These are phyloP conservation scores for Trachythela sp. DNA, from an alignment of 64 coral and sea anemone genomes.

Conservation along the genomic window DNA sequence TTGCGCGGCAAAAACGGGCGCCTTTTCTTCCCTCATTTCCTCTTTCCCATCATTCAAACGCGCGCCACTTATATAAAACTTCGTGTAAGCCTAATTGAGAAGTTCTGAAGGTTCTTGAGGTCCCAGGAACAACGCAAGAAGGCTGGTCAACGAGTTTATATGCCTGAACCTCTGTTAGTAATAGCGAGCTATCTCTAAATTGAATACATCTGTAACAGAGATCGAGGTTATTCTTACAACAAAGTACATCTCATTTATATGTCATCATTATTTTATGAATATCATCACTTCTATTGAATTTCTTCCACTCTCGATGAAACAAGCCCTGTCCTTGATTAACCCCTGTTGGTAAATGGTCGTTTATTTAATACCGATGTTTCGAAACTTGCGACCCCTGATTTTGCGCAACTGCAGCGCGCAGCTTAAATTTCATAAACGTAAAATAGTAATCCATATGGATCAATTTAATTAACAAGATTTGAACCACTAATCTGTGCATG, in stretches of 20 bases:
- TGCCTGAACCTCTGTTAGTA: too few relatives aligned
- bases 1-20: too few relatives aligned
- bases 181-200: too few relatives aligned
- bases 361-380: background rate
- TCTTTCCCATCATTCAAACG: too few relatives aligned
- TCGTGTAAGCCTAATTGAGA: too few relatives aligned
- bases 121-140: too few relatives aligned
- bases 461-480: background rate
- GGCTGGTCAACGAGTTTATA: too few relatives aligned
- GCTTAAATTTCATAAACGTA: background rate
- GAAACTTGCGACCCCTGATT: background rate
- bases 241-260: background rate
- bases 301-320: background rate
- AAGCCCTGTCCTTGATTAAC: background rate
- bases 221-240: background rate
- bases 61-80: too few relatives aligned
- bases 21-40: too few relatives aligned
- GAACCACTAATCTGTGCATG: background rate
- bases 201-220: background rate
- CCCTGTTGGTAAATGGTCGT: background rate
- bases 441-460: background rate
- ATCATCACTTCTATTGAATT: background rate
- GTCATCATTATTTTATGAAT: background rate
- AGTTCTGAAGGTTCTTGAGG: too few relatives aligned
- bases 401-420: background rate